phyloP scores from a whole-genome alignment of 92 coral and sea anemone genomes.

The Epizoanthus stellaris region DNA sequence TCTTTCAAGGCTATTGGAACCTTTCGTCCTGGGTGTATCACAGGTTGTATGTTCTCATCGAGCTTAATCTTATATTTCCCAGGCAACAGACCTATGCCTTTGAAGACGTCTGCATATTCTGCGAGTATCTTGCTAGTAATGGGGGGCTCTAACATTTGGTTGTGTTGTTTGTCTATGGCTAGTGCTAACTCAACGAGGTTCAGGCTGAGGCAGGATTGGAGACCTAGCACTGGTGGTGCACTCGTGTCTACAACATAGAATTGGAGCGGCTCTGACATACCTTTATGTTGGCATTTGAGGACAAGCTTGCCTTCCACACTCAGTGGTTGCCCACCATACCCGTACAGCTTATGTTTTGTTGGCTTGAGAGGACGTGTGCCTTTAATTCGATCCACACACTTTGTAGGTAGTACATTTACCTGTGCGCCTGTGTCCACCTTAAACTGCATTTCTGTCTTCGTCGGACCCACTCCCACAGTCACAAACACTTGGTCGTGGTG shows the following conservation, averaged over 20 bases:
- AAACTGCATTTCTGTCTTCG: too few species aligned
- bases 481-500: too few species aligned
- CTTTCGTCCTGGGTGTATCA: background rate
- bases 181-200: background rate
- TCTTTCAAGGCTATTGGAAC: too few species aligned
- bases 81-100: slow-evolving; percentile 3
- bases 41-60: background rate
- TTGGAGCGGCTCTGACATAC: background rate
- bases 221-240: background rate
- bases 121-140: background rate
- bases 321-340: too few species aligned
- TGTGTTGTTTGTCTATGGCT: background rate
- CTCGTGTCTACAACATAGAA: slow-evolving; percentile 1
- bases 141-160: background rate
- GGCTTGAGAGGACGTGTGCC: too few species aligned
- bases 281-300: slow-evolving; percentile 5
- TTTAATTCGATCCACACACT: too few species aligned
- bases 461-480: too few species aligned
- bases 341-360: too few species aligned
- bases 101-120: slow-evolving; percentile 20
- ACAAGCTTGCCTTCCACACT: background rate
- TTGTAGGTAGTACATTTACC: too few species aligned
- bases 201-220: background rate
- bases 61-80: slow-evolving; percentile 5
- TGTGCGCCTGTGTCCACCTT: too few species aligned